A percentile compares a stretch with the other conserved stretches of the same genome.
phyloP scores from a whole-genome alignment of 2,888 invertebrate species.

The Rhingia campestris region DNA sequence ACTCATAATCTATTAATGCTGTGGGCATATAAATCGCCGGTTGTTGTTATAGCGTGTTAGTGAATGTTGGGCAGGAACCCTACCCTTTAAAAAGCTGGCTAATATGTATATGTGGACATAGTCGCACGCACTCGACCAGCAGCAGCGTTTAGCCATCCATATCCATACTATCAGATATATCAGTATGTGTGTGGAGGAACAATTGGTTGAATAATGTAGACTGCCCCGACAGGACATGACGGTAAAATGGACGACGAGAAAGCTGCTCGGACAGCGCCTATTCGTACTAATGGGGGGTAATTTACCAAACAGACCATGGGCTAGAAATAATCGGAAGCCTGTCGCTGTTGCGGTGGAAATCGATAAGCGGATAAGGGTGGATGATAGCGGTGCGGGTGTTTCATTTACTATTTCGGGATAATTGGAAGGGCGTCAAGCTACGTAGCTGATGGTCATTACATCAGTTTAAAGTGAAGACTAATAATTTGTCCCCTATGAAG shows the following conservation, averaged over 20 bases:
- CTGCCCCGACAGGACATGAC: constrained; percentile 17
- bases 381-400: constrained; percentile 11
- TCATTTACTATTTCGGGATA: constrained; percentile 53
- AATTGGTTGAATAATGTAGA: constrained; percentile 54
- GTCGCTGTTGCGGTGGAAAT: constrained; percentile 35
- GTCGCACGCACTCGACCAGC: constrained; percentile 66
- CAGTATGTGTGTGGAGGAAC: constrained; percentile 14
- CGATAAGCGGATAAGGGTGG: constrained; percentile 2
- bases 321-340: constrained; percentile 29
- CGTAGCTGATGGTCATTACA: constrained; percentile 61
- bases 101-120: constrained; percentile 24
- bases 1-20: constrained; percentile 69
- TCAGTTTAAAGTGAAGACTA: constrained; percentile 40
- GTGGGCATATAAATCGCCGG: constrained; percentile 70
- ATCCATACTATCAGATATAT: not conserved
- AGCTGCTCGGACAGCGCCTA: not conserved
- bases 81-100: constrained; percentile 28
- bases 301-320: constrained; percentile 2
- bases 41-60: constrained; percentile 72
- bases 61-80: constrained; percentile 60
- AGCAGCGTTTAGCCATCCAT: constrained; percentile 44
- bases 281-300: not conserved
- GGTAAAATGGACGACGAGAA: constrained; percentile 55
- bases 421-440: constrained; percentile 69
- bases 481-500: constrained; percentile 18